These are phyloP conservation scores for Nematolebias whitei DNA, from an alignment of 2,113 vertebrate genomes.

Conservation along the genomic window DNA sequence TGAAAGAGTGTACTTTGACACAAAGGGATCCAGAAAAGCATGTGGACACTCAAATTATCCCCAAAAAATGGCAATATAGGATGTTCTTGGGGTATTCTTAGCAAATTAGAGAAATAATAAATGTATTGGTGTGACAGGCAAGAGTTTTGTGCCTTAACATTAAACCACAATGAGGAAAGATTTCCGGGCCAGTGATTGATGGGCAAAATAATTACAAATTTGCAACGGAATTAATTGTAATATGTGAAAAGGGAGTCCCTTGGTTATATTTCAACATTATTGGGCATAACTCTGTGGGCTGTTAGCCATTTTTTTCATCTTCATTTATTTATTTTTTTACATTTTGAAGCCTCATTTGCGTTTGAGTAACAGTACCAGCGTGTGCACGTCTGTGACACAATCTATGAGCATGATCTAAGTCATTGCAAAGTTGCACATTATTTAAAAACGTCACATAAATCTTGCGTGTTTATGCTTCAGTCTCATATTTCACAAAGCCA, in stretches of 20 bases:
- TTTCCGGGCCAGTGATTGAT: too few relatives aligned
- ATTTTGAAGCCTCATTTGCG: slow-evolving; percentile 9
- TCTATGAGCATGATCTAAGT: background rate
- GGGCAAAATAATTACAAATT: slow-evolving; percentile 30
- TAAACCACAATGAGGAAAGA: too few relatives aligned
- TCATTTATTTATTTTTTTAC: slow-evolving; percentile 7
- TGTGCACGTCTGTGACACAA: background rate
- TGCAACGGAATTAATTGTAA: slow-evolving; percentile 23
- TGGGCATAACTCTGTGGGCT: slow-evolving; percentile 19
- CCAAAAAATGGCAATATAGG: slow-evolving; percentile 60
- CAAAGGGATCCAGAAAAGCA: slow-evolving; percentile 44
- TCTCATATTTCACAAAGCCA: slow-evolving; percentile 6
- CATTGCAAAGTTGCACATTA: background rate
- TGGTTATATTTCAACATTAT: slow-evolving; percentile 12
- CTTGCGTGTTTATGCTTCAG: background rate
- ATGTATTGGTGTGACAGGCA: slow-evolving; percentile 43
- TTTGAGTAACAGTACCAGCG: background rate
- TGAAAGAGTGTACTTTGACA: slow-evolving; percentile 55
- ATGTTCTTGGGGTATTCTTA: slow-evolving; percentile 66
- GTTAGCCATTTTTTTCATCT: slow-evolving; percentile 1
- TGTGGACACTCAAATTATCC: slow-evolving; percentile 61
- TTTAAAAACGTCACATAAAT: slow-evolving; percentile 7
- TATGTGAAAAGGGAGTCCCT: background rate
- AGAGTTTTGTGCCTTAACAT: slow-evolving; percentile 16
- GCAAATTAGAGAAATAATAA: slow-evolving; percentile 64